A percentile compares a stretch with the other conserved stretches of the same genome.
These are phyloP conservation scores for Nerophis lumbriciformis DNA, from an alignment of 2,113 vertebrate species.

Conservation along the genomic window DNA sequence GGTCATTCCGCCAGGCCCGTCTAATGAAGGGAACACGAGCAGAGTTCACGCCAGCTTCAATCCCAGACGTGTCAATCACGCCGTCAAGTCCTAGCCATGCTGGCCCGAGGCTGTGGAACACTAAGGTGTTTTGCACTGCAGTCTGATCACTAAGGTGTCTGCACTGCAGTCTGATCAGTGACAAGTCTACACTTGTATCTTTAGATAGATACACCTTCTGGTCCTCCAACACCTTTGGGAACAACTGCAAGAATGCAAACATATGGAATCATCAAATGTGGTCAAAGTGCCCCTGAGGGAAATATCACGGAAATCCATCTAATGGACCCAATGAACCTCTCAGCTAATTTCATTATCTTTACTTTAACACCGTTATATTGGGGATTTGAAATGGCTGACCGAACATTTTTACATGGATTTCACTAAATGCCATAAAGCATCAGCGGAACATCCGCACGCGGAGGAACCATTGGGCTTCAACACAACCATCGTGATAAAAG, in stretches of 20 bases:
- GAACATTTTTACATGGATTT: constrained; percentile 1
- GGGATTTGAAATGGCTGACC: background rate
- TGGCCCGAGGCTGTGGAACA: too few relatives aligned
- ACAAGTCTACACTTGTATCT: background rate
- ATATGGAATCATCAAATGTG: background rate
- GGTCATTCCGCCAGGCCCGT: constrained; percentile 62
- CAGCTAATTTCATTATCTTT: constrained; percentile 4
- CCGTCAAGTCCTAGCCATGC: constrained; percentile 39
- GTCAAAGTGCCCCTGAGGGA: constrained; percentile 2
- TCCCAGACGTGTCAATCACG: constrained; percentile 70
- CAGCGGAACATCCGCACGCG: too few relatives aligned
- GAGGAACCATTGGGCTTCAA: too few relatives aligned
- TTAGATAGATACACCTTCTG: too few relatives aligned
- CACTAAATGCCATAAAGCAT: background rate
- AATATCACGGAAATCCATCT: constrained; percentile 7
- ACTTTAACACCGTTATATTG: background rate
- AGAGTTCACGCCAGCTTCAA: constrained; percentile 63
- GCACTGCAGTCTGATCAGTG: too few relatives aligned
- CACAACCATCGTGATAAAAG: too few relatives aligned
- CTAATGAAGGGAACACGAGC: constrained; percentile 72
- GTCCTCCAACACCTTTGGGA: background rate
- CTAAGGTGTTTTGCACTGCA: too few relatives aligned
- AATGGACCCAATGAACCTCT: constrained; percentile 6
- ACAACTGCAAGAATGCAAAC: constrained; percentile 1
- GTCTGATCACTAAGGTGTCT: too few relatives aligned